Evolutionary conservation across 2,113 vertebrate genomes (phyloP).

Genomic region (Neomonachus schauinslandi): DNA sequence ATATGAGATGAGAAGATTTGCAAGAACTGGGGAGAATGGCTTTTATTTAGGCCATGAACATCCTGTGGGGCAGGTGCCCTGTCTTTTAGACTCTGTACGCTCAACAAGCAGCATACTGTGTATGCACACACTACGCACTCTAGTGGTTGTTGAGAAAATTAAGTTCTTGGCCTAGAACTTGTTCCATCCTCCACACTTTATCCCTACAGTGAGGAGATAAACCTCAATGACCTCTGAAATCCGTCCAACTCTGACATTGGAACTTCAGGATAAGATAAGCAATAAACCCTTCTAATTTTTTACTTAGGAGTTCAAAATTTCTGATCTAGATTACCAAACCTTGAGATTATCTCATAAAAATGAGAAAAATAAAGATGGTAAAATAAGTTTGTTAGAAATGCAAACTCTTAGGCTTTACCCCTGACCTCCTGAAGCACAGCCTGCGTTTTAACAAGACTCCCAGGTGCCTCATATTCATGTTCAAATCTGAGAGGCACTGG

Average conservation of each 20-base stretch:
- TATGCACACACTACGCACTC: not conserved
- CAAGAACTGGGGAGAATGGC: not conserved
- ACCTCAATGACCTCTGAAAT: not conserved
- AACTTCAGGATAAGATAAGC: not conserved
- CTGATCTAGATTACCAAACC: not conserved
- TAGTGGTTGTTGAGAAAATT: not conserved
- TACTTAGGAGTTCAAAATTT: slow-evolving; percentile 5
- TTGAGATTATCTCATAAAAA: slow-evolving; percentile 15
- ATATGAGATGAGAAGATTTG: not conserved
- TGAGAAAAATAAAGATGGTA: not conserved
- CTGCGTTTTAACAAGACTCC: not conserved
- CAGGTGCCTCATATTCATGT: not conserved
- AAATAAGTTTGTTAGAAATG: not conserved
- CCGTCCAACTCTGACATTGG: not conserved
- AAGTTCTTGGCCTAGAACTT: not conserved
- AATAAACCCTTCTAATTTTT: not conserved
- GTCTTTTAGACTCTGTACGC: not conserved
- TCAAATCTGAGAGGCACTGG: not conserved
- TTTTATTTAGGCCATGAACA: not conserved
- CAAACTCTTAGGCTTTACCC: not conserved
- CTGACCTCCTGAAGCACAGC: not conserved
- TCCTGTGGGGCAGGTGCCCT: no score
- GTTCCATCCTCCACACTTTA: not conserved
- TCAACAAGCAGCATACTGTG: not conserved
- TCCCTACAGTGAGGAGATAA: not conserved